Base-by-base conservation (phyloP, 2,113 vertebrate species). In the Dicentrarchus labrax region DNA sequence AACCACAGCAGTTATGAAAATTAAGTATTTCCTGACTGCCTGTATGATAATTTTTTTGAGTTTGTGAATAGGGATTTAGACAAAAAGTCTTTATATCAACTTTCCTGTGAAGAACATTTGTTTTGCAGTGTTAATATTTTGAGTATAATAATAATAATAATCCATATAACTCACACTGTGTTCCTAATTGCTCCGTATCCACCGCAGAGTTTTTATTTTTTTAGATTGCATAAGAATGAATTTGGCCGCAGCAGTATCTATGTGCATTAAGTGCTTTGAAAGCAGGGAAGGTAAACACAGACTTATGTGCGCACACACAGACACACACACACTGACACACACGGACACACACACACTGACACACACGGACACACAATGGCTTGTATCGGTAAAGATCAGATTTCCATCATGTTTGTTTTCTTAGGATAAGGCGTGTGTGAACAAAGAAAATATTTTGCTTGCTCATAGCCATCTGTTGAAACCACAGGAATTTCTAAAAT, bases 381-480 rank as follows among this genome's bases (percentile, higher is more conserved):
- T 76, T 86, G 90, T 85, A 91, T 95, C 90, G 89, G 87, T 91
- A 86, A 92, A 95, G 94, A 94, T 95, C 94, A 92, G 87, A 95
- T 96, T 96, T 95, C 94, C 90, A 88, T 86, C 79, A 24, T 94
- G 93, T 96, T 95, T 96, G 94, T 95, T 95, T 92, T 95, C 78
- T 90, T 92, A 92, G 94, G 93, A 95, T 93, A 93, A 94, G 94
- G 94, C 92, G 89, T 94, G 91, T 80, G 83, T 72, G 88, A 89
- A 92, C 93, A 95, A 94, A 95, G 94, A 95, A 93, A 95, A 95
- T 91, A 88, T 92, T 93, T 92, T 85, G 84, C 93, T 92, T 87
- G 85, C 89, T 94, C 75, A 72, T 41, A 69, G 72, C 91, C 91
- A 93, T 94, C 93, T 94, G 95, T 89, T 87, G 77, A 88, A 90